A percentile compares a stretch with the other conserved stretches of the same genome.
Evolutionary conservation across 2,113 vertebrate genomes (phyloP).

Genomic region (Lontra canadensis): DNA sequence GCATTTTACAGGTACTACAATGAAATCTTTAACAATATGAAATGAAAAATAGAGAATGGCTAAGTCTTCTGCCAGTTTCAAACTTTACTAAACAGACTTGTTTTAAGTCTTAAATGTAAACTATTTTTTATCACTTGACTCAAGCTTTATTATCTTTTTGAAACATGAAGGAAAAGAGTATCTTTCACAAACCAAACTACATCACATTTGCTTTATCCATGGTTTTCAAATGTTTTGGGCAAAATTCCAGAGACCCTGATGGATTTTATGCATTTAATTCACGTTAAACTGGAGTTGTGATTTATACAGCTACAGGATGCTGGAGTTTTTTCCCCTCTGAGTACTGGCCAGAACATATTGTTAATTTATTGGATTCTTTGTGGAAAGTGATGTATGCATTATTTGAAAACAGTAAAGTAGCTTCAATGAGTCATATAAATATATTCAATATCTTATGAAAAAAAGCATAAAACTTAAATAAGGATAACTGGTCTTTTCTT

Average conservation of each 20-base stretch:
- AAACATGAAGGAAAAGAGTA: constrained; percentile 66
- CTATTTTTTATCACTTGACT: constrained; percentile 73
- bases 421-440: constrained; percentile 23
- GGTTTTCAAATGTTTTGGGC: constrained; percentile 75
- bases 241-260: constrained; percentile 61
- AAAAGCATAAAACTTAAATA: constrained; percentile 18
- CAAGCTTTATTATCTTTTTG: constrained; percentile 48
- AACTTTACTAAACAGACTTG: constrained; percentile 73
- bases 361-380: constrained; percentile 50
- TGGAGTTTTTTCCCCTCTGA: background rate
- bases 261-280: constrained; percentile 76
- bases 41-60: constrained; percentile 68
- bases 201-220: constrained; percentile 72
- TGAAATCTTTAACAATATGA: constrained; percentile 75
- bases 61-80: constrained; percentile 68
- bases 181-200: constrained; percentile 75
- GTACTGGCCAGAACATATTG: background rate
- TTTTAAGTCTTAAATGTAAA: constrained; percentile 76
- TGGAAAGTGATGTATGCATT: constrained; percentile 56
- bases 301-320: constrained; percentile 19
- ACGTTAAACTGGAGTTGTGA: constrained; percentile 56
- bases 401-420: constrained; percentile 30
- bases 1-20: constrained; percentile 76
- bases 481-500: constrained; percentile 14
- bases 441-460: constrained; percentile 3